Evolutionary conservation across 2,113 vertebrate species (phyloP).

Genomic region (Zosterops borbonicus): DNA sequence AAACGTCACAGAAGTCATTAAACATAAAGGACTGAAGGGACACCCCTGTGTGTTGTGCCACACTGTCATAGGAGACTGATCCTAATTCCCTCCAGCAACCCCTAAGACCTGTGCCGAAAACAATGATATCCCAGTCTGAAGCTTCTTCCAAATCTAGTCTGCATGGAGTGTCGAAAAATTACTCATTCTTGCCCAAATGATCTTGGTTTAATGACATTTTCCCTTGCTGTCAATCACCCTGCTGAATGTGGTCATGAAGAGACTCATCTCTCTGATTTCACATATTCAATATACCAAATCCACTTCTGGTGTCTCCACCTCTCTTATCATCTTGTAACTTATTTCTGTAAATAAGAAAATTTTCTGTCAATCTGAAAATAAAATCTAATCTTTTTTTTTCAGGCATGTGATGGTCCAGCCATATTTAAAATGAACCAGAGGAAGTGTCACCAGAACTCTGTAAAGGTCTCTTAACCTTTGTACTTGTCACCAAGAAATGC

Average conservation of each 20-base stretch:
- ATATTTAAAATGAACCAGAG: background rate
- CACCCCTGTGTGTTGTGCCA: background rate
- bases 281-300: background rate
- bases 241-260: background rate
- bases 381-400: background rate
- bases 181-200: background rate
- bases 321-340: background rate
- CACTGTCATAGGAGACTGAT: accelerated
- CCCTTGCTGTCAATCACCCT: background rate
- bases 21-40: background rate
- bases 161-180: background rate
- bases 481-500: background rate
- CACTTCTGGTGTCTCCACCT: background rate
- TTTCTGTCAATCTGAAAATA: background rate
- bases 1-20: background rate
- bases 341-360: background rate
- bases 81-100: background rate
- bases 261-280: background rate
- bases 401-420: background rate
- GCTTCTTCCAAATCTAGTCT: background rate
- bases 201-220: background rate
- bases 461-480: background rate
- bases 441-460: background rate
- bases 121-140: accelerated
- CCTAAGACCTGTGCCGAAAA: background rate